These are phyloP conservation scores for Chrysodeixis includens DNA, from an alignment of 2,888 invertebrate species.

Conservation along the genomic window DNA sequence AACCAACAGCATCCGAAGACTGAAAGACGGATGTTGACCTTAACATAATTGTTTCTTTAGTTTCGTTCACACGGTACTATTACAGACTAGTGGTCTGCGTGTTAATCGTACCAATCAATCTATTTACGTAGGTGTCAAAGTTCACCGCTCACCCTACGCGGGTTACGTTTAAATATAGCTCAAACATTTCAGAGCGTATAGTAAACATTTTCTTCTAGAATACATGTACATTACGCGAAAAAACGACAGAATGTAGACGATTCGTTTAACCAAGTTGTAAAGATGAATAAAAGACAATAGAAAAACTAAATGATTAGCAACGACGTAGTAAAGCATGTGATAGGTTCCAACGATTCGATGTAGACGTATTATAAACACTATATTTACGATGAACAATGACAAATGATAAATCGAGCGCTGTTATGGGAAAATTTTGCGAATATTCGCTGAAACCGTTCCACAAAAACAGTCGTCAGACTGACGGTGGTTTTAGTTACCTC, in stretches of 20 bases:
- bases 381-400: conserved; percentile 15
- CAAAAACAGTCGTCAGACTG: conserved; percentile 13
- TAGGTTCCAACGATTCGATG: conserved; percentile 3
- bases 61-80: conserved; percentile 21
- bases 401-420: conserved; percentile 13
- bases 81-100: conserved; percentile 50
- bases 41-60: conserved; percentile 14
- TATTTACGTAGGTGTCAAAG: conserved; percentile 78
- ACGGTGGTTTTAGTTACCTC: conserved; percentile 8
- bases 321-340: conserved; percentile 1
- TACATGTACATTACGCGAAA: conserved; percentile 15
- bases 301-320: conserved; percentile 6
- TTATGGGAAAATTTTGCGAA: conserved; percentile 11
- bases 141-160: conserved; percentile 71
- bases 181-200: conserved; percentile 56
- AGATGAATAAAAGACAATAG: conserved; percentile 8
- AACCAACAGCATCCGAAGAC: not conserved
- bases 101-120: conserved; percentile 63
- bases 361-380: conserved; percentile 14
- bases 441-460: conserved; percentile 25
- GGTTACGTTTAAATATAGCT: conserved; percentile 63
- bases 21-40: conserved; percentile 5
- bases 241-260: not conserved
- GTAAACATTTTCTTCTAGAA: conserved; percentile 36
- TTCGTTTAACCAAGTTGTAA: not conserved